Evolutionary conservation across 2,888 invertebrate genomes (phyloP).

Genomic region (Metellina segmentata): DNA sequence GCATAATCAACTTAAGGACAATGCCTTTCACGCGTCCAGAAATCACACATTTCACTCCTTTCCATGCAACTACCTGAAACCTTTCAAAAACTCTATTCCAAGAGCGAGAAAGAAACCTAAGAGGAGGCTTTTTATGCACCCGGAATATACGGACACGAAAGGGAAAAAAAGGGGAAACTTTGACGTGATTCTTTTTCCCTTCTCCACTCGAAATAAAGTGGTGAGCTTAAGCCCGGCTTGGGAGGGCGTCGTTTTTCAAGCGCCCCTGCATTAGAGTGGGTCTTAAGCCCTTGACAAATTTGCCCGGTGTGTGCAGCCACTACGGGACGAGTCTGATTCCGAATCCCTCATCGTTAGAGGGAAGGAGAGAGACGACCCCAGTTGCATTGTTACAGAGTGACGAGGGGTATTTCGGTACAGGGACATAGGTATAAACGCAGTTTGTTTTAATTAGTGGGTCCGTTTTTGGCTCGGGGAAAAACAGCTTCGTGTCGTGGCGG

Average conservation of each 20-base stretch:
- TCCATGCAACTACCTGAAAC: conserved; percentile 40
- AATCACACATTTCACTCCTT: conserved; percentile 17
- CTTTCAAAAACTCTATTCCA: conserved; percentile 62
- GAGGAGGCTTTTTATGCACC: conserved; percentile 58
- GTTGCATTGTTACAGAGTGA: conserved; percentile 30
- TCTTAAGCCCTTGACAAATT: conserved; percentile 77
- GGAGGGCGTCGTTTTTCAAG: conserved; percentile 76
- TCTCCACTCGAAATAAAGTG: conserved; percentile 75
- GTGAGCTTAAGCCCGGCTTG: conserved; percentile 74
- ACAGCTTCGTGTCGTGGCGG: neutral
- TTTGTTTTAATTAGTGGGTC: conserved; percentile 57
- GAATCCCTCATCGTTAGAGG: conserved; percentile 67
- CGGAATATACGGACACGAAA: conserved; percentile 36
- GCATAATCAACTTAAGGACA: conserved; percentile 51
- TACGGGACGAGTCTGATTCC: conserved; percentile 31
- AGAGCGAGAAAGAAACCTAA: conserved; percentile 7
- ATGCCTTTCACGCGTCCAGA: conserved; percentile 36
- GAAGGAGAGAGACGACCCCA: neutral
- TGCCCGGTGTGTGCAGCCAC: conserved; percentile 41
- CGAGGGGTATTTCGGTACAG: neutral
- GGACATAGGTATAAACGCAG: neutral
- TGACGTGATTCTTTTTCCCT: conserved; percentile 70
- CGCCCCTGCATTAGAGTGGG: conserved; percentile 65
- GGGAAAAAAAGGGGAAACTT: neutral
- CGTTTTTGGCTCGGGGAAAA: neutral